phyloP scores from a whole-genome alignment of 2,113 vertebrate genomes.

The Rostratula benghalensis region DNA sequence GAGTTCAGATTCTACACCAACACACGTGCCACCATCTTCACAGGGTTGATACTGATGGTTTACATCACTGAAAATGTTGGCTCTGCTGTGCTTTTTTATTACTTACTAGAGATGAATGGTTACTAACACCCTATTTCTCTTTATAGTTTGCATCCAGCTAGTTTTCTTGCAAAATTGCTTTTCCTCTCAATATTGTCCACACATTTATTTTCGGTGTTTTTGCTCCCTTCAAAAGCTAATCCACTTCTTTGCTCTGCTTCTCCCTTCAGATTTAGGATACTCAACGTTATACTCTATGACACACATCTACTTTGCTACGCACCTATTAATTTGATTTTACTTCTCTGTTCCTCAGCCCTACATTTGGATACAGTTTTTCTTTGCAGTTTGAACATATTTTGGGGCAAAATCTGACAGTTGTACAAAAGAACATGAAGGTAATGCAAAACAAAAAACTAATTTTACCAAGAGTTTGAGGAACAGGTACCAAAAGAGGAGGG shows the following conservation, averaged over 20 bases:
- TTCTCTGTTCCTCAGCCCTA: neutral
- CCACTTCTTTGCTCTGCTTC: neutral
- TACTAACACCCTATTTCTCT: neutral
- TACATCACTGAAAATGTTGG: neutral
- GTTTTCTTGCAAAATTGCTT: neutral
- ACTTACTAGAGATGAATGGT: neutral
- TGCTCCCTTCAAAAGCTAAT: neutral
- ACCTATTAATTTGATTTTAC: neutral
- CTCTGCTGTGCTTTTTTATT: neutral
- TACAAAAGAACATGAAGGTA: neutral
- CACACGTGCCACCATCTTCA: neutral
- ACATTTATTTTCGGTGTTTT: neutral
- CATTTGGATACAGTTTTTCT: neutral
- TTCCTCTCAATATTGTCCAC: neutral
- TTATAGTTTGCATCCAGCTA: neutral
- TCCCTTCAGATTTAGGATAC: neutral
- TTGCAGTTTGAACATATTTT: neutral
- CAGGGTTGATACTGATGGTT: neutral
- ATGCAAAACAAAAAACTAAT: neutral
- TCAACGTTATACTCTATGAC: neutral
- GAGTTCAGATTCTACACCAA: neutral
- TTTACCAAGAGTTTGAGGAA: neutral
- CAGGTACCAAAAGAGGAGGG: neutral
- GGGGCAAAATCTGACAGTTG: neutral
- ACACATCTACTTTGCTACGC: neutral